Evolutionary conservation across 92 coral and sea anemone genomes (phyloP).

Genomic region (Palythoa grandiflora): DNA sequence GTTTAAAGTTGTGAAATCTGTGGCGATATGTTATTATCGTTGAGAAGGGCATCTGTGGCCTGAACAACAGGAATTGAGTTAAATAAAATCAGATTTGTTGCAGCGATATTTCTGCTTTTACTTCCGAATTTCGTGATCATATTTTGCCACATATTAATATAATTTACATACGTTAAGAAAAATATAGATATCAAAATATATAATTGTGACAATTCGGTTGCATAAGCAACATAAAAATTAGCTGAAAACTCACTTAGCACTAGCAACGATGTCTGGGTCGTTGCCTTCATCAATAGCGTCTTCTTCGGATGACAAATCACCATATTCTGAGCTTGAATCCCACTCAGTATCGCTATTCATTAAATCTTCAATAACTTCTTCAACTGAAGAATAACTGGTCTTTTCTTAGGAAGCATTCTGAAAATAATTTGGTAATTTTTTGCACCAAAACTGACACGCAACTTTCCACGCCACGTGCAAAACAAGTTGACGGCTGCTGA

Average conservation of each 20-base stretch:
- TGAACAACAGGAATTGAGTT: no score
- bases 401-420: conserved; percentile 14
- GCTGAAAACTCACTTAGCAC: background rate
- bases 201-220: no score
- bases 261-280: background rate
- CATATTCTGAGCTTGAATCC: conserved; percentile 6
- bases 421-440: background rate
- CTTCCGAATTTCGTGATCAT: no score
- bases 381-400: background rate
- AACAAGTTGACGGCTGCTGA: background rate
- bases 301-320: conserved; percentile 16
- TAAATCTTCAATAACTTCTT: conserved; percentile 2
- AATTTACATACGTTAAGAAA: no score
- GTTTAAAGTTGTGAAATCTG: no score
- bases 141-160: no score
- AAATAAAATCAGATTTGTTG: no score
- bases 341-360: background rate
- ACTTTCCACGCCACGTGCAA: background rate
- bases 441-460: no score
- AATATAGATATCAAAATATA: no score
- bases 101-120: no score
- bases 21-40: no score
- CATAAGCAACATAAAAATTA: background rate
- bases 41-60: no score
- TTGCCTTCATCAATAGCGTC: conserved; percentile 12